Percentiles rank a stretch among this genome's conserved stretches.
Evolutionary conservation across 2,888 invertebrate species (phyloP).

Genomic region (Drosophila stalkeri): DNA sequence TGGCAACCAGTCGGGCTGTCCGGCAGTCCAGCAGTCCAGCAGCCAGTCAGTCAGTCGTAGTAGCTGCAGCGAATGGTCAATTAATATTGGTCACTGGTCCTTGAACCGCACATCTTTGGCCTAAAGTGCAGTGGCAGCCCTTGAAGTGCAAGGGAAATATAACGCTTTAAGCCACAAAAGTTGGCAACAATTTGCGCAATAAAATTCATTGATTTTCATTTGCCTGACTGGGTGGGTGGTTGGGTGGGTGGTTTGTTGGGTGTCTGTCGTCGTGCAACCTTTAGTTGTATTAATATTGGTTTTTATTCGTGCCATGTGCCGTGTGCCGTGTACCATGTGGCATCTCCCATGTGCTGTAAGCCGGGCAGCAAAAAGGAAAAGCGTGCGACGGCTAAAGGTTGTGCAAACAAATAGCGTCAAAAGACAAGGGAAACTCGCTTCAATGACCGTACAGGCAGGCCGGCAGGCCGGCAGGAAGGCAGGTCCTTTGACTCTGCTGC

Average conservation of each 20-base stretch:
- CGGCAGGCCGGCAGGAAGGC: neutral
- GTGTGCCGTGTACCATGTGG: conserved; percentile 20
- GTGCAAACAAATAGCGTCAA: conserved; percentile 74
- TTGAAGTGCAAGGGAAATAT: conserved; percentile 9
- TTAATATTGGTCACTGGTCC: conserved; percentile 75
- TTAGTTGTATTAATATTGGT: conserved; percentile 70
- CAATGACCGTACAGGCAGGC: conserved; percentile 19
- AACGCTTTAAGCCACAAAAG: conserved; percentile 28
- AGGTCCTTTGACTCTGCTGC: conserved; percentile 42
- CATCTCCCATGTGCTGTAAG: conserved; percentile 39
- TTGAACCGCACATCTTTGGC: conserved; percentile 29
- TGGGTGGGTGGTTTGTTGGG: conserved; percentile 9
- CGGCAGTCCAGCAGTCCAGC: neutral
- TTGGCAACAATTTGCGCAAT: conserved; percentile 52
- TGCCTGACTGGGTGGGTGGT: conserved; percentile 12
- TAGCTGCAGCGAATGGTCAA: conserved; percentile 71
- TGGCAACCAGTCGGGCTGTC: conserved; percentile 20
- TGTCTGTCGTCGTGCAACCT: conserved; percentile 27
- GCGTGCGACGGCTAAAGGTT: conserved; percentile 56
- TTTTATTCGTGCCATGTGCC: conserved; percentile 38
- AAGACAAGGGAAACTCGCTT: conserved; percentile 67
- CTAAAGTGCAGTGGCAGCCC: conserved; percentile 37
- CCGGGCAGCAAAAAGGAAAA: conserved; percentile 33
- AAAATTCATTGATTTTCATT: conserved; percentile 74
- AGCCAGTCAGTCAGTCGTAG: conserved; percentile 10